phyloP scores from a whole-genome alignment of 2,113 vertebrate genomes.

The Theristicus caerulescens region DNA sequence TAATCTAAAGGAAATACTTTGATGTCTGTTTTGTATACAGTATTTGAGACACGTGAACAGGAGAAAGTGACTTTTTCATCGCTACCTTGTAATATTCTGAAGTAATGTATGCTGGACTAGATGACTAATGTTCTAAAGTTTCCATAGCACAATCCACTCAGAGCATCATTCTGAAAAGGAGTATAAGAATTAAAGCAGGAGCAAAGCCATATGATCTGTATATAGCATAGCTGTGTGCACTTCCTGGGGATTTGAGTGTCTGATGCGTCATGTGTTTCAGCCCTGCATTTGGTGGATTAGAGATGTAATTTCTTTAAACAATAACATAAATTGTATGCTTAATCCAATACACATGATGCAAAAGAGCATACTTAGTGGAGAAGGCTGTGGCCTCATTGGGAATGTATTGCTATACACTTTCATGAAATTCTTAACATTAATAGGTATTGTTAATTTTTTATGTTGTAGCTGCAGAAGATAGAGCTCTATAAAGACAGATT shows the following conservation, averaged over 20 bases:
- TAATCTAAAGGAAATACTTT: conserved; percentile 43
- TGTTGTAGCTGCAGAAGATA: neutral
- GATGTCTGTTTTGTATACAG: conserved; percentile 50
- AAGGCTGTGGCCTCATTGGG: neutral
- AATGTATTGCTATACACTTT: neutral
- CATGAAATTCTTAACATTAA: neutral
- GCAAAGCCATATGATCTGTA: neutral
- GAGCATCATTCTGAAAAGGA: neutral
- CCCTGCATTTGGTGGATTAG: conserved; percentile 5
- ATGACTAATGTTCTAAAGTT: conserved; percentile 28
- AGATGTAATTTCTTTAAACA: conserved; percentile 27
- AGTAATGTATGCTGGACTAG: conserved; percentile 8
- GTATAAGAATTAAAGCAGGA: conserved; percentile 20
- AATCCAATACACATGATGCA: conserved; percentile 34
- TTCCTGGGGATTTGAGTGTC: neutral
- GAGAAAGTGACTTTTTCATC: conserved; percentile 37
- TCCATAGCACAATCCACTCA: neutral
- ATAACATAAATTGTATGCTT: conserved; percentile 17
- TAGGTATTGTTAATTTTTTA: neutral
- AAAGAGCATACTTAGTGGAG: neutral
- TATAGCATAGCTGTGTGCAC: neutral
- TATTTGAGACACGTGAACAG: conserved; percentile 34
- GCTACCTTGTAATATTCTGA: conserved; percentile 33
- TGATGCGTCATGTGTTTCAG: conserved; percentile 18
- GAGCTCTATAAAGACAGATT: neutral